Conservation (phyloP, 2,797 vertebrate species). For the Aviceda cuculoides region DNA sequence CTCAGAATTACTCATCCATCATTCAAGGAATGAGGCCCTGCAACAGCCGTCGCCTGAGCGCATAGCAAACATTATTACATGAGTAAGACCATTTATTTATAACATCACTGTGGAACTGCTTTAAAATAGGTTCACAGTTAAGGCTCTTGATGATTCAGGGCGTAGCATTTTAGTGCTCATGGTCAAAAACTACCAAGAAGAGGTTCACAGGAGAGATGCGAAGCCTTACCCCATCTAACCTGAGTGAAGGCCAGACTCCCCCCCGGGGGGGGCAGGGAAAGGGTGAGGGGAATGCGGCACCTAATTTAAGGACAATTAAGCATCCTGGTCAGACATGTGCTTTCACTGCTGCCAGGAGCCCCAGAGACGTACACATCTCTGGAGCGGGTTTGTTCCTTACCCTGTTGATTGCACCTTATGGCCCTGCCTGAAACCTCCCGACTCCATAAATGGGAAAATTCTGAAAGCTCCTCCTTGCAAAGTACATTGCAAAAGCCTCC, state of each 20-base stretch:
- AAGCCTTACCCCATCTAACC: background rate
- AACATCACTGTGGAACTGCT: background rate
- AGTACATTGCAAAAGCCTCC: background rate
- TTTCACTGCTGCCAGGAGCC: background rate
- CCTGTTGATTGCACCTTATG: no score
- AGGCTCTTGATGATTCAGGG: background rate
- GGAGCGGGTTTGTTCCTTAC: background rate
- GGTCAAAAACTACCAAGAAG: background rate
- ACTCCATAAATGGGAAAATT: background rate
- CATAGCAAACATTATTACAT: background rate
- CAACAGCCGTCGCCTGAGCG: background rate
- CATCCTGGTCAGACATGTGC: background rate
- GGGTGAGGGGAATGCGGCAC: accelerated
- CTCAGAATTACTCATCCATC: background rate
- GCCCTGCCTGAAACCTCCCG: background rate
- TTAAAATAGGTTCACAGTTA: background rate
- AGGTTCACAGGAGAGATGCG: background rate
- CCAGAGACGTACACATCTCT: background rate
- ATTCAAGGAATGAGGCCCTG: background rate
- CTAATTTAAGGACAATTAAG: background rate
- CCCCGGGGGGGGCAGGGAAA: background rate
- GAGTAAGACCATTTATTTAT: background rate
- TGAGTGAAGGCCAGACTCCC: background rate
- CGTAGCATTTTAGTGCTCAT: background rate
- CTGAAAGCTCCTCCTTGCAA: background rate